These are phyloP conservation scores for Cantharis rufa DNA, from an alignment of 2,888 invertebrate genomes.

Conservation along the genomic window DNA sequence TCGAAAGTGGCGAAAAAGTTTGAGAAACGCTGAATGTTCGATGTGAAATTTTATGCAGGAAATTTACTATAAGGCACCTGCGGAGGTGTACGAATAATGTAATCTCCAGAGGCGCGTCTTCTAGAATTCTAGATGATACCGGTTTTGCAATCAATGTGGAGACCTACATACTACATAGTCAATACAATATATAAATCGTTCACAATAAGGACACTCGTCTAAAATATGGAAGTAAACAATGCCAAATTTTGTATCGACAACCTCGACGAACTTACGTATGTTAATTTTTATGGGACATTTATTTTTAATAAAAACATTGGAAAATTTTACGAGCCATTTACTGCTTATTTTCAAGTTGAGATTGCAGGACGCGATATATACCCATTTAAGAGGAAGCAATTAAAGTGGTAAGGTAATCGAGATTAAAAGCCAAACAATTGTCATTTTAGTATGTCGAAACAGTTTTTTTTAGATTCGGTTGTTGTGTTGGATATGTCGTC, in stretches of 20 bases:
- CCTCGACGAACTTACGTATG: background rate
- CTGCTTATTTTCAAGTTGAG: background rate
- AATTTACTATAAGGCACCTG: conserved; percentile 31
- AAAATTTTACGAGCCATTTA: background rate
- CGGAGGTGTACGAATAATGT: conserved; percentile 29
- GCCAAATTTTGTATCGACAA: background rate
- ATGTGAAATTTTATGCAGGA: background rate
- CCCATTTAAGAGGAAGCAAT: background rate
- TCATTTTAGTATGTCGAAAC: background rate
- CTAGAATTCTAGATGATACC: conserved; percentile 36
- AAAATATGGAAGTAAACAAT: background rate
- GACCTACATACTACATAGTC: background rate
- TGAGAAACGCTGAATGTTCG: background rate
- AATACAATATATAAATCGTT: background rate
- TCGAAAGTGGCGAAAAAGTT: background rate
- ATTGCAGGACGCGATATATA: background rate
- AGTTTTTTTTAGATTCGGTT: background rate
- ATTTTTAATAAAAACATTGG: background rate
- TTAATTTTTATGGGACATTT: background rate
- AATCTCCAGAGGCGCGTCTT: conserved; percentile 38
- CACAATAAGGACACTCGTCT: background rate
- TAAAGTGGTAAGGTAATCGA: background rate
- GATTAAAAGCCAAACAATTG: background rate
- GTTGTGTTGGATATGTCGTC: background rate
- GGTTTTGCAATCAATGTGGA: conserved; percentile 36